Evolutionary conservation across 1,140 invertebrate genomes (phyloP), one percentile per base, ranked within the genome.

Genomic region (Aplysia californica): DNA sequence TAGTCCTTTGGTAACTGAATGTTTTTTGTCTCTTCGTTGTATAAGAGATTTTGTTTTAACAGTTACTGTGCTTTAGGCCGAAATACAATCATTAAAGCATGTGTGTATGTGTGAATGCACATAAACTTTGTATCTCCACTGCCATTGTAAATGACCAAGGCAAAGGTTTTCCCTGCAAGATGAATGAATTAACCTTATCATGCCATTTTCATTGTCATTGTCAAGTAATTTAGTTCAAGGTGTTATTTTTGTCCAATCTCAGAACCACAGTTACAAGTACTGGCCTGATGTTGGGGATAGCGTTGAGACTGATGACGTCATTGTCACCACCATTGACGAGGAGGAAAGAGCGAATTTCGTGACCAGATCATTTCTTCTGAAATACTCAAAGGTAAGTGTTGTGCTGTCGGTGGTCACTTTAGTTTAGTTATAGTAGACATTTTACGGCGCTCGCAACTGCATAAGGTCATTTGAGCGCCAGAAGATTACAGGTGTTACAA

Each of bases 211-310:
- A 15, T 50, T 50, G 44, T n/a, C 44, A n/a, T 50, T n/a, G 15
- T 50, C 44, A n/a, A 50, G 44, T n/a, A 15, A n/a, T n/a, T 15
- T 15, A 50, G n/a, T 50, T 50, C 44, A 50, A 10, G n/a, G 10
- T 50, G 10, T 50, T 50, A 50, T 50, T 15, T 50, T n/a, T 50
- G 10, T 15, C 44, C 21, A 21, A 59, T 59, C 35, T 3, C 6
- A 66, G 64, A 66, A 66, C n/a, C 64, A 66, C 15, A 66, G 64
- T 23, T 66, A 66, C 35, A 66, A 66, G 36, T 66, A 66, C 64
- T 66, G 64, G 64, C 64, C 64, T 1, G 64, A 66, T 21, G 64
- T 66, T 36, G 64, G 64, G 1, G 64, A 66, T 4, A 38, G 64
- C 35, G 23, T 66, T 1, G 64, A 66, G 6, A 38, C 41, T 15